Evolutionary conservation across 2,888 invertebrate genomes (phyloP).

Genomic region (Andrena chrysosceles): DNA sequence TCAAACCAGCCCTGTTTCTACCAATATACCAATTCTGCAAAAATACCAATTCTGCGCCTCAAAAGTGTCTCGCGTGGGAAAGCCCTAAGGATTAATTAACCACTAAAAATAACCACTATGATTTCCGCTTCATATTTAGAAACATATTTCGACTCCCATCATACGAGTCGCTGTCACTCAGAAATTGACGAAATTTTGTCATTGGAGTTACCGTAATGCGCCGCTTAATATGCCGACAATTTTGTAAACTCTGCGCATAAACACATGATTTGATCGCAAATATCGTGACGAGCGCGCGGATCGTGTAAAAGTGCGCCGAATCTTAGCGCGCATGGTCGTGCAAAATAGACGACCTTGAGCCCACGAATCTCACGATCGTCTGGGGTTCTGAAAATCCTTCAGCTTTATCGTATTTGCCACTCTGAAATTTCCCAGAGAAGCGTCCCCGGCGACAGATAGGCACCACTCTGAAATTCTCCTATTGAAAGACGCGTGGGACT

Average conservation of each 20-base stretch:
- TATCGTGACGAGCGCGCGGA: constrained; percentile 62
- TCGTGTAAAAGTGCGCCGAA: constrained; percentile 63
- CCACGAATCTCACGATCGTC: constrained; percentile 24
- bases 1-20: too few species aligned
- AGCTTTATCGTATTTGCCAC: not conserved
- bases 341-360: constrained; percentile 66
- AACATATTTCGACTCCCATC: not conserved
- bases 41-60: too few species aligned
- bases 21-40: too few species aligned
- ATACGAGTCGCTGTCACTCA: constrained; percentile 11
- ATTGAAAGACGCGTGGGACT: not conserved
- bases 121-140: constrained; percentile 4
- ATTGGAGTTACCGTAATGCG: constrained; percentile 18
- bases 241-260: constrained; percentile 31
- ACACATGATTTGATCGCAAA: constrained; percentile 63
- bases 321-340: constrained; percentile 53
- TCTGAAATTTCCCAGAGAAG: too few species aligned
- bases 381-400: constrained; percentile 8
- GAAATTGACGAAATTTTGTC: not conserved
- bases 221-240: constrained; percentile 58
- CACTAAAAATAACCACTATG: not conserved
- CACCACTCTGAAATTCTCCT: not conserved
- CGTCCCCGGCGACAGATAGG: not conserved
- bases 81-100: not conserved
- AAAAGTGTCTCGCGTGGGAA: too few species aligned